phyloP scores from a whole-genome alignment of 2,113 vertebrate genomes.

The Pomatostomus ruficeps region DNA sequence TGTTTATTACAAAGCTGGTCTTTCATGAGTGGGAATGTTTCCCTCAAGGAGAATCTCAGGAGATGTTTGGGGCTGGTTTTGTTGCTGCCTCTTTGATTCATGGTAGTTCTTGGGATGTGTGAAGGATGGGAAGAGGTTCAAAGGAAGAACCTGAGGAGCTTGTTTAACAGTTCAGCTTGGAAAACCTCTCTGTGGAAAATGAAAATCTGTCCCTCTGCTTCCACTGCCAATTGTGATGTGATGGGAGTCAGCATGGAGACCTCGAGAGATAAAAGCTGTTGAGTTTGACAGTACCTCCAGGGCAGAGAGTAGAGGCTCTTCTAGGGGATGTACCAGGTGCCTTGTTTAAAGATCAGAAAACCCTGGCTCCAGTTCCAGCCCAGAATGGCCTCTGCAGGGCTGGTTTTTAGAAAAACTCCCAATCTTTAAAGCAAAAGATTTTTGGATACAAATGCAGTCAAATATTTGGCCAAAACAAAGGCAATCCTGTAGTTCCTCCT shows the following conservation, averaged over 20 bases:
- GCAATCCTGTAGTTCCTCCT: background rate
- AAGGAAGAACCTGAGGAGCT: background rate
- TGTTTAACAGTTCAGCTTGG: background rate
- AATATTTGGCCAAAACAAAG: background rate
- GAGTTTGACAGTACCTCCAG: background rate
- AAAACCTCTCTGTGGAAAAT: background rate
- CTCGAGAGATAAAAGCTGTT: fast-evolving
- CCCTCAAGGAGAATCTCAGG: background rate
- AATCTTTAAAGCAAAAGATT: background rate
- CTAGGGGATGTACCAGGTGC: background rate
- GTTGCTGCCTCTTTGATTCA: background rate
- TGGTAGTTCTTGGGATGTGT: background rate
- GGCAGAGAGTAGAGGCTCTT: background rate
- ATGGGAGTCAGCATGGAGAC: background rate
- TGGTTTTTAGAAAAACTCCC: background rate
- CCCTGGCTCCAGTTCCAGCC: background rate
- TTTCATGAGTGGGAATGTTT: background rate
- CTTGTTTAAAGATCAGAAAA: background rate
- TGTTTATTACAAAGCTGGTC: background rate
- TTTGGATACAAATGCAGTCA: background rate
- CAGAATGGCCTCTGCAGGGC: fast-evolving
- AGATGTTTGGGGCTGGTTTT: background rate
- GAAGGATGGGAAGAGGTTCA: background rate
- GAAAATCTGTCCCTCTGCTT: background rate
- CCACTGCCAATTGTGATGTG: background rate